phyloP scores from a whole-genome alignment of 2,113 vertebrate species.

The Hypocryptadius cinnamomeus region DNA sequence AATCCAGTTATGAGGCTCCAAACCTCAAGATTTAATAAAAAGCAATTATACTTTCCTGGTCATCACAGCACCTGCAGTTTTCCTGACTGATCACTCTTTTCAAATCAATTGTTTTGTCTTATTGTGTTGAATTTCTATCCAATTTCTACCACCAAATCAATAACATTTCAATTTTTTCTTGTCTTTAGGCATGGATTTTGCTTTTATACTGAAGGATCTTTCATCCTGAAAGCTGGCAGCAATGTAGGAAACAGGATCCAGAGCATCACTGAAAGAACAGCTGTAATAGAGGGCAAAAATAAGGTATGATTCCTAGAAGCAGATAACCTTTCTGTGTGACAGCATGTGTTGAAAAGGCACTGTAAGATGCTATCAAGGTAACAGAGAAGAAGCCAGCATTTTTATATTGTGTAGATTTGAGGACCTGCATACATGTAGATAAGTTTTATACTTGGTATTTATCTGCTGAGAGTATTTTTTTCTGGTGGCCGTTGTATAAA shows the following conservation, averaged over 20 bases:
- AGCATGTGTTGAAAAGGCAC: neutral
- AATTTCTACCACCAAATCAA: neutral
- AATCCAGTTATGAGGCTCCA: neutral
- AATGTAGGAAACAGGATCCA: conserved; percentile 82
- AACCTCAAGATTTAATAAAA: neutral
- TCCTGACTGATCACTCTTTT: neutral
- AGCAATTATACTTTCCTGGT: neutral
- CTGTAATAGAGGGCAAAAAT: conserved; percentile 85
- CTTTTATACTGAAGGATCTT: conserved; percentile 43
- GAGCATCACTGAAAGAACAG: conserved; percentile 79
- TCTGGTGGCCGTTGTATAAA: neutral
- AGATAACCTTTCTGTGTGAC: neutral
- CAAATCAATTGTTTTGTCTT: neutral
- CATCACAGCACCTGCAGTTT: neutral
- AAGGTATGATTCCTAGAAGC: conserved; percentile 74
- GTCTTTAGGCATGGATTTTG: conserved; percentile 66
- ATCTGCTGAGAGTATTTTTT: neutral
- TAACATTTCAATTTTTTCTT: neutral
- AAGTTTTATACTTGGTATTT: neutral
- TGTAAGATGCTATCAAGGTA: neutral
- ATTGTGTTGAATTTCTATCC: neutral
- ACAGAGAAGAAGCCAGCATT: neutral
- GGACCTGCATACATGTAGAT: neutral
- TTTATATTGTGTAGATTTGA: neutral
- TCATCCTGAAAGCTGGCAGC: conserved; percentile 60